phyloP scores from a whole-genome alignment of 2,797 vertebrate species.

The Tolypeutes matacus region DNA sequence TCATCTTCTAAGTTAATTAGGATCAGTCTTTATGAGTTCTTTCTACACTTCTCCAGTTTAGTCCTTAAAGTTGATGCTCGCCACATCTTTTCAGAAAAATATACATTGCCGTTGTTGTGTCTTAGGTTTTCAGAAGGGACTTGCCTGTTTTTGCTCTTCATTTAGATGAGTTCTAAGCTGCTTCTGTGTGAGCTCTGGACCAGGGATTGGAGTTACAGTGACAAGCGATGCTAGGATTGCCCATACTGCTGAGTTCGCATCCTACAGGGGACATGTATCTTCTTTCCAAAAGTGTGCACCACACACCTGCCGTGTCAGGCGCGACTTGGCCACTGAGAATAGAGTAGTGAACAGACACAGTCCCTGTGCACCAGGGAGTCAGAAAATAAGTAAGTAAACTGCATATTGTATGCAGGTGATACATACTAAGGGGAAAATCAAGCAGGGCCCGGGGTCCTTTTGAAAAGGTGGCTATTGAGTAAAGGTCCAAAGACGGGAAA shows the following conservation, averaged over 20 bases:
- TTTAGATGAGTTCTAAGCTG: not conserved
- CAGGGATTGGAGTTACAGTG: no score
- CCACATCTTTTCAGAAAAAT: not conserved
- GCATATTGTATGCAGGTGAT: not conserved
- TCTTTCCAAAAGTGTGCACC: no score
- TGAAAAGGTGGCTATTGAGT: not conserved
- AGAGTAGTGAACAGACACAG: not conserved
- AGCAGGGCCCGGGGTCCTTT: not conserved
- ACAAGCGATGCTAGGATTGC: no score
- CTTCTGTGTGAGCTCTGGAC: no score
- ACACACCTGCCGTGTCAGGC: not conserved
- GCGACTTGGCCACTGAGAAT: not conserved
- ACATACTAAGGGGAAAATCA: not conserved
- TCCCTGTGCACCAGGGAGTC: not conserved
- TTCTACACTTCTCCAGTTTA: not conserved
- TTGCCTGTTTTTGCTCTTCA: not conserved
- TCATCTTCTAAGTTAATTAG: not conserved
- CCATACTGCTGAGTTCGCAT: no score
- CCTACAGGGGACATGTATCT: no score
- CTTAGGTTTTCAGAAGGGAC: not conserved
- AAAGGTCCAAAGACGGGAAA: not conserved
- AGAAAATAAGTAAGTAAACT: not conserved
- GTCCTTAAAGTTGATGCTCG: not conserved
- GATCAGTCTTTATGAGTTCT: not conserved
- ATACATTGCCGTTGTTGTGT: not conserved